Conservation (phyloP, 2,888 invertebrate species). For the Conistra vaccinii region DNA sequence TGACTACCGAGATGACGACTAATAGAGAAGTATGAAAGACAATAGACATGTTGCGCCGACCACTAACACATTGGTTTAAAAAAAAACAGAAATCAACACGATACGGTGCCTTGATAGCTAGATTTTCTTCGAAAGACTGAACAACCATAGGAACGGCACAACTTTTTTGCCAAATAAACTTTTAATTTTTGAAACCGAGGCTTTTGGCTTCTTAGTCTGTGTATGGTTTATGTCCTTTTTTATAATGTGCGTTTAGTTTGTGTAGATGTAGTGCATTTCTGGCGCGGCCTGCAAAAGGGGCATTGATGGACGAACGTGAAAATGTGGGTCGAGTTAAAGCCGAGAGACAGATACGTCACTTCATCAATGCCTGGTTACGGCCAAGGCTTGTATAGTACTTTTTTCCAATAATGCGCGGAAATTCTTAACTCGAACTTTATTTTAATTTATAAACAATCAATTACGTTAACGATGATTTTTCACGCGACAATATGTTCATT, state of each 20-base stretch:
- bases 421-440: too few relatives aligned
- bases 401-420: too few relatives aligned
- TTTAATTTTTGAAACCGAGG: neutral
- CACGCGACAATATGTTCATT: too few relatives aligned
- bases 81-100: neutral
- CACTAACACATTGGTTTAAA: neutral
- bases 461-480: too few relatives aligned
- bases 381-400: too few relatives aligned
- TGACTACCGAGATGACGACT: neutral
- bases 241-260: neutral
- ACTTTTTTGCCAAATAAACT: neutral
- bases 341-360: too few relatives aligned
- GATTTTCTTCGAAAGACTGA: neutral
- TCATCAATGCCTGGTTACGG: too few relatives aligned
- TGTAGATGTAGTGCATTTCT: neutral
- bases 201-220: neutral
- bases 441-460: too few relatives aligned
- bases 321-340: too few relatives aligned
- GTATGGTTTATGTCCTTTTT: neutral
- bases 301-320: too few relatives aligned
- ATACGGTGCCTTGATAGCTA: neutral
- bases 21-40: neutral
- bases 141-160: neutral
- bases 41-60: neutral
- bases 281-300: too few relatives aligned